Base-by-base conservation (phyloP, 2,888 invertebrate species). In the Macrosiphum euphorbiae region DNA sequence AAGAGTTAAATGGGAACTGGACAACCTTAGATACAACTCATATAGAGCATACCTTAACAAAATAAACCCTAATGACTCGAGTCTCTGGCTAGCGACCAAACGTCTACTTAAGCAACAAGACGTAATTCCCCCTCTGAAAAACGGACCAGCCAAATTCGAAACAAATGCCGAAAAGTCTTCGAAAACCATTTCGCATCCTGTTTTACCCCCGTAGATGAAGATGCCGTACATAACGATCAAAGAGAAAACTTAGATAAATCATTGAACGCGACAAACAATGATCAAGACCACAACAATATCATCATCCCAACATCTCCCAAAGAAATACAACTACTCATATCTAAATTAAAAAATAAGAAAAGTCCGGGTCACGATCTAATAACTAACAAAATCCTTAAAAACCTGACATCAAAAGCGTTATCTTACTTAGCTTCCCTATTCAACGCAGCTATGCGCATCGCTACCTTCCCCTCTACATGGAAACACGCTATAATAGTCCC, bases 151-250 rank as follows among this genome's bases (percentile, higher is more conserved):
- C 35, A 86, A 61, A 85, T 61, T 28, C 44, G 89, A 61, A 90
- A 90, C 61, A 61, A 90, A 90, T 13, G 28, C 61, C 4, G 61
- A 90, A 67, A 61, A 90, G n/a, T 67, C 20, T n/a, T 90, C 28
- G 47, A n/a, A 47, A 90, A 90, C 67, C 90, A 90, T 5, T 90
- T n/a, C 90, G 67, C 28, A 90, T 90, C 47, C 55, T 90, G 67
- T 67, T 90, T 87, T 44, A 61, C 88, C 55, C 24, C 55, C 47
- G 3, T 52, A 41, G 86, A 26, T 58, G 35, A 61, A 47, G 24
- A 55, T 58, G 3, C 55, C 1, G 26, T 20, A 3, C 61, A 55
- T 28, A 86, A 47, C 44, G 47, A 86, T 52, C 86, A 86, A 85
- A 86, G 58, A 41, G 41, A 41, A 41, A 41, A 41, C 41, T 41